Percentiles rank a stretch among this genome's conserved stretches.
Conservation (phyloP, 2,888 invertebrate genomes). For the Azorinus chamasolen region DNA sequence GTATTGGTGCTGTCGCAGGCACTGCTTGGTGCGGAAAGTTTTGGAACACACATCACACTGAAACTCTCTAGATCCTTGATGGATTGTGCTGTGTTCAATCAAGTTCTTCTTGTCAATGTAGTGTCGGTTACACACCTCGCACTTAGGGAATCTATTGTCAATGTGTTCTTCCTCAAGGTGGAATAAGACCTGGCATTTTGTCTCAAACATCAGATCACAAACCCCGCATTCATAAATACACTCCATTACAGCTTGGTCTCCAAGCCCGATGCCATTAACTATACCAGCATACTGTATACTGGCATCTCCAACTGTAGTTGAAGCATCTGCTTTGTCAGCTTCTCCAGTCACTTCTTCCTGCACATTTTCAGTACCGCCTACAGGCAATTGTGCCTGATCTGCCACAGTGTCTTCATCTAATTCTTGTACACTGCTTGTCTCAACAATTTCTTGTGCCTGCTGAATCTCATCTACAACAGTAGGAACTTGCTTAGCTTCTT, state of each 20-base stretch:
- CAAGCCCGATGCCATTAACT: not conserved
- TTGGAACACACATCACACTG: conserved; percentile 45
- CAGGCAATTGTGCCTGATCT: too few relatives aligned
- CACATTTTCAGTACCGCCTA: too few relatives aligned
- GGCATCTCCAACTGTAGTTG: not conserved
- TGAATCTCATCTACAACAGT: not conserved
- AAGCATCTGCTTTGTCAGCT: not conserved
- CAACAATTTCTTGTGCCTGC: not conserved
- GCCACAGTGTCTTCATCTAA: too few relatives aligned
- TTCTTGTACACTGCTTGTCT: not conserved
- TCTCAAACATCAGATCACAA: conserved; percentile 47
- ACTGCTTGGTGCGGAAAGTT: conserved; percentile 55
- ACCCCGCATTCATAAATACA: conserved; percentile 43
- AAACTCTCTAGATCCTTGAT: conserved; percentile 31
- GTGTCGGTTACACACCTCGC: conserved; percentile 40
- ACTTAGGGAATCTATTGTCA: conserved; percentile 40
- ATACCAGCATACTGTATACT: not conserved
- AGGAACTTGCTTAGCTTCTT: not conserved
- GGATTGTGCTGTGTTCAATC: conserved; percentile 47
- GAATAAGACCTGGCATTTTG: conserved; percentile 51
- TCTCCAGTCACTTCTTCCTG: not conserved
- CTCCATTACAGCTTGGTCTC: not conserved
- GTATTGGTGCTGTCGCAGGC: conserved; percentile 46
- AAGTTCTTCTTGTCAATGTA: conserved; percentile 53
- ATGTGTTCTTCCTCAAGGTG: conserved; percentile 43